Evolutionary conservation across 2,888 invertebrate genomes (phyloP), one percentile per base, ranked within the genome.

Genomic region (Timandra comae): DNA sequence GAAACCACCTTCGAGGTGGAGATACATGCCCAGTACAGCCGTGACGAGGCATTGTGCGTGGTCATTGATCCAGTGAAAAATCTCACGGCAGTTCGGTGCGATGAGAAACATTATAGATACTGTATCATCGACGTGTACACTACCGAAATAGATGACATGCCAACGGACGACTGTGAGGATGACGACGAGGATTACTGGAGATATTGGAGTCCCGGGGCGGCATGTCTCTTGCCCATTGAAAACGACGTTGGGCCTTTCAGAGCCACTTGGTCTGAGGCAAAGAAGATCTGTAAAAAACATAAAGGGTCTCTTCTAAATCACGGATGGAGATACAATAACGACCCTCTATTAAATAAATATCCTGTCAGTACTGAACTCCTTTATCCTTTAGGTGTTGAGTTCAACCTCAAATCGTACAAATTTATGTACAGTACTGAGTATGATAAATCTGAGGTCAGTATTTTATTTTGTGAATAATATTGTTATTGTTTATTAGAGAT

Each of bases 271-370:
- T 41, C 38, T 3, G 78, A 78, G 38, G 67, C 82, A 16, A 55
- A 63, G 27, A 61, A 69, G 2, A 37, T 74, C 10, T 85, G 16
- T 16, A 46, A 48, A 2, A 66, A 58, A 13, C 54, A 56, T 33
- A 67, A 65, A 1, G 77, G 72, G 0, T 62, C 69, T 0, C 48
- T 86, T 1, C 38, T 86, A 8, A 73, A 75, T 21, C 66, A 61
- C 13, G 86, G 85, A 0, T 86, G 86, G 81, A 62, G 71, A 32
- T 82, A 81, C 38, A 65, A 77, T 0, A 86, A 81, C 36, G 59
- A 67, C 39, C 68, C 66, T 1, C 29, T 52, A 12, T 43, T 73
- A 8, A n/a, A n/a, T n/a, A 3, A 30, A 30, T 7, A 11, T 6
- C 3, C 7, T n/a, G n/a, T n/a, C 16, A 25, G 7, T 28, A 6